Conservation (phyloP, 2,113 vertebrate species). For the Carettochelys insculpta region DNA sequence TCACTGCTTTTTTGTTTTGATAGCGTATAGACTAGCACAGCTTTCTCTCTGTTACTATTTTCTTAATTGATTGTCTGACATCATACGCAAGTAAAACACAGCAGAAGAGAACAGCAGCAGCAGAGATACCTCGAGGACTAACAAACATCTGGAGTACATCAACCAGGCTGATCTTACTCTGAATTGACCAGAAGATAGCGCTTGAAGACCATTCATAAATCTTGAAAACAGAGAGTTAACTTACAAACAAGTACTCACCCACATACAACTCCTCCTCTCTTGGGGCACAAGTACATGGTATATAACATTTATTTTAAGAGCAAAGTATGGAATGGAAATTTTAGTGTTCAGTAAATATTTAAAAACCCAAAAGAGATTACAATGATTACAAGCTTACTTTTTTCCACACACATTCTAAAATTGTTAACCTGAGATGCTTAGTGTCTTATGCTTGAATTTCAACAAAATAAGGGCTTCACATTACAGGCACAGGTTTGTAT, state of each 20-base stretch:
- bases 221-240: neutral
- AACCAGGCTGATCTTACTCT: neutral
- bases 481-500: neutral
- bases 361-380: constrained; percentile 32
- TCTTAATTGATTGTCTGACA: constrained; percentile 69
- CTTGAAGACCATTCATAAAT: constrained; percentile 59
- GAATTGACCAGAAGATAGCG: constrained; percentile 81
- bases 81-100: constrained; percentile 67
- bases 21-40: no score
- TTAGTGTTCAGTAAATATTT: constrained; percentile 7
- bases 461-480: constrained; percentile 11
- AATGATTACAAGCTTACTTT: neutral
- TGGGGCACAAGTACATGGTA: constrained; percentile 37
- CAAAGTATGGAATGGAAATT: constrained; percentile 19
- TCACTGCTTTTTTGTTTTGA: no score
- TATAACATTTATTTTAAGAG: constrained; percentile 35
- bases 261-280: neutral
- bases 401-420: neutral
- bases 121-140: constrained; percentile 70
- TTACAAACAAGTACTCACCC: neutral
- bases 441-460: neutral
- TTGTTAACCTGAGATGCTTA: neutral
- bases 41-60: no score
- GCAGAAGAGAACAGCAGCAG: constrained; percentile 67
- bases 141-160: constrained; percentile 72